These are phyloP conservation scores for Helicoverpa assulta DNA, from an alignment of 2,888 invertebrate genomes.

Conservation along the genomic window DNA sequence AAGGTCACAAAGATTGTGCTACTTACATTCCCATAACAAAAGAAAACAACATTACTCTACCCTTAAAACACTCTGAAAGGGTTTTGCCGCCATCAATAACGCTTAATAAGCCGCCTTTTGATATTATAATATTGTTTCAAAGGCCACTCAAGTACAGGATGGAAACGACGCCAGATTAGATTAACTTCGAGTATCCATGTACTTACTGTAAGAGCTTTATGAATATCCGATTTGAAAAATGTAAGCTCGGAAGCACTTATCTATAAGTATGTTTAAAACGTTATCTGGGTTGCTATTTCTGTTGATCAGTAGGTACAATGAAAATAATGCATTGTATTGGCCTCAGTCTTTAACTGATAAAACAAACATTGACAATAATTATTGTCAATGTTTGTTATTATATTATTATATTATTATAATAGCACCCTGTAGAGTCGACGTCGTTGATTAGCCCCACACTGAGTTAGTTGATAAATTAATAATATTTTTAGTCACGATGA, in stretches of 20 bases:
- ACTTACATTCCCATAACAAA: constrained; percentile 5
- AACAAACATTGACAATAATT: too few relatives aligned
- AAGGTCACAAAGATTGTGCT: neutral
- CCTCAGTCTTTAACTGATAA: neutral
- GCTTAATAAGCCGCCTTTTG: constrained; percentile 46
- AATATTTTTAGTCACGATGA: too few relatives aligned
- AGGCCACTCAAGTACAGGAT: constrained; percentile 53
- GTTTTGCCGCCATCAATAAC: constrained; percentile 42
- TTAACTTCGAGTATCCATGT: constrained; percentile 8
- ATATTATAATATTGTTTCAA: constrained; percentile 51
- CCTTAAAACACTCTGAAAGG: constrained; percentile 10
- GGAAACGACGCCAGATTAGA: constrained; percentile 28
- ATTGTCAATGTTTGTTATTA: too few relatives aligned
- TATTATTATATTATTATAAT: too few relatives aligned
- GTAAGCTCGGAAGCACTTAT: constrained; percentile 8
- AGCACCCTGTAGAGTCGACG: too few relatives aligned
- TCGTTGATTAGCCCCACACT: too few relatives aligned
- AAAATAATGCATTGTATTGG: too few relatives aligned
- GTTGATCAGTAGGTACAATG: too few relatives aligned
- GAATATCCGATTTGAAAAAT: constrained; percentile 22
- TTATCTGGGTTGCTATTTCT: too few relatives aligned
- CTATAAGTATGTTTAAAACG: neutral
- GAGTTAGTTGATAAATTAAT: too few relatives aligned
- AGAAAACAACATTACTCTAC: constrained; percentile 4
- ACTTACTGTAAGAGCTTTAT: constrained; percentile 10